Percentiles rank a stretch among this genome's conserved stretches.
These are phyloP conservation scores for Drosophila hawaiiensis DNA, from an alignment of 2,888 invertebrate species.

Conservation along the genomic window DNA sequence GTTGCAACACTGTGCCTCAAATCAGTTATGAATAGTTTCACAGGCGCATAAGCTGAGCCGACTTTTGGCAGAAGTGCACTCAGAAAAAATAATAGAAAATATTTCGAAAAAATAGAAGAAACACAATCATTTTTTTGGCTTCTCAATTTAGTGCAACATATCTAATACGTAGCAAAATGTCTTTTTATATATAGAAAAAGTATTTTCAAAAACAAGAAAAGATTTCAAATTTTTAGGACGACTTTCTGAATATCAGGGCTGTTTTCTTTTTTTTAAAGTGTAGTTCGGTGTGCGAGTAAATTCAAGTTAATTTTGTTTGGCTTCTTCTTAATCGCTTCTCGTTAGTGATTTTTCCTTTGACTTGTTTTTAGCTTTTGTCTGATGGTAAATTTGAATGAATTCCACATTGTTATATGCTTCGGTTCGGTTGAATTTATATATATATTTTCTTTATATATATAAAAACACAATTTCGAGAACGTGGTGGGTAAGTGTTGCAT, in stretches of 20 bases:
- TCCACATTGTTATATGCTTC: conserved; percentile 3
- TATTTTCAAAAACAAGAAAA: not conserved
- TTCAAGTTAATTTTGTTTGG: not conserved
- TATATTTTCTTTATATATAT: not conserved
- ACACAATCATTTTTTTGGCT: not conserved
- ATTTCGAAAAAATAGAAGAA: too few species aligned
- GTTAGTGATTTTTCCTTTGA: not conserved
- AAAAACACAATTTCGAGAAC: not conserved
- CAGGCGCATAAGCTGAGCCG: not conserved
- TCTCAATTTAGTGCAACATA: not conserved
- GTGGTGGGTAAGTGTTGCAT: conserved; percentile 14
- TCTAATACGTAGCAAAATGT: not conserved
- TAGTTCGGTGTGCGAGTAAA: not conserved
- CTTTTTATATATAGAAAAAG: not conserved
- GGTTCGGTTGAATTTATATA: not conserved
- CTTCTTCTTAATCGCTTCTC: not conserved
- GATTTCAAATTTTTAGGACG: not conserved
- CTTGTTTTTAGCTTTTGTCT: not conserved
- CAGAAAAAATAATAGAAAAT: not conserved
- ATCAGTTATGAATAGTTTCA: not conserved
- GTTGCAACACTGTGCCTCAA: not conserved
- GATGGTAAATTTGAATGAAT: not conserved
- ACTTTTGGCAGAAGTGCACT: not conserved
- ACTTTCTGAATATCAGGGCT: not conserved
- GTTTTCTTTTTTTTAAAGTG: not conserved